phyloP scores from a whole-genome alignment of 2,888 invertebrate genomes.

The Gibbula magus region DNA sequence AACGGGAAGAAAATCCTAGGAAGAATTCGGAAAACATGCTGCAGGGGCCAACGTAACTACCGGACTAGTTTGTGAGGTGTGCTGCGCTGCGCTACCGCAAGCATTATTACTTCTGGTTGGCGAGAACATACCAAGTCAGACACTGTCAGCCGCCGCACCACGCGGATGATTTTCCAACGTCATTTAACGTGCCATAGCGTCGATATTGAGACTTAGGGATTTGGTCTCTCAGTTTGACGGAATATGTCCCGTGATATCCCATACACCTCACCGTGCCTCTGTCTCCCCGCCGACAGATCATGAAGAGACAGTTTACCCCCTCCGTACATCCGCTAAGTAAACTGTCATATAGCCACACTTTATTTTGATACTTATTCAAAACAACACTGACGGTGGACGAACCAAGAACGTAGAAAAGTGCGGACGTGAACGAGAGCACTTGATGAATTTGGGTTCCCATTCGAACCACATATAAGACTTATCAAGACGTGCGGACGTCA shows the following conservation, averaged over 20 bases:
- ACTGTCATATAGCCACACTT: not conserved
- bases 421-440: not conserved
- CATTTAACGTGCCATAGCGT: not conserved
- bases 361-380: constrained; percentile 1
- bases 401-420: not conserved
- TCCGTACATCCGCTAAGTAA: not conserved
- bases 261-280: not conserved
- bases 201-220: not conserved
- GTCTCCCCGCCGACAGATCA: not conserved
- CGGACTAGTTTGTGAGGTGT: constrained; percentile 13
- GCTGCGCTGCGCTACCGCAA: not conserved
- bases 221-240: not conserved
- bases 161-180: not conserved
- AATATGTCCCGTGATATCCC: constrained; percentile 1
- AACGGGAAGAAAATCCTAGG: constrained; percentile 2
- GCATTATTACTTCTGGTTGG: constrained; percentile 1
- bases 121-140: not conserved
- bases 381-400: not conserved
- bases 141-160: not conserved
- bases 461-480: not conserved
- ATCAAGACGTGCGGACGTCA: not conserved
- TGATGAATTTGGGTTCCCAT: not conserved
- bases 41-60: not conserved
- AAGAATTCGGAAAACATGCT: constrained; percentile 9
- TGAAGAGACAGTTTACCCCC: not conserved